Evolutionary conservation across 2,888 invertebrate genomes (phyloP), one percentile per base, ranked within the genome.

Genomic region (Diarsia mendica): DNA sequence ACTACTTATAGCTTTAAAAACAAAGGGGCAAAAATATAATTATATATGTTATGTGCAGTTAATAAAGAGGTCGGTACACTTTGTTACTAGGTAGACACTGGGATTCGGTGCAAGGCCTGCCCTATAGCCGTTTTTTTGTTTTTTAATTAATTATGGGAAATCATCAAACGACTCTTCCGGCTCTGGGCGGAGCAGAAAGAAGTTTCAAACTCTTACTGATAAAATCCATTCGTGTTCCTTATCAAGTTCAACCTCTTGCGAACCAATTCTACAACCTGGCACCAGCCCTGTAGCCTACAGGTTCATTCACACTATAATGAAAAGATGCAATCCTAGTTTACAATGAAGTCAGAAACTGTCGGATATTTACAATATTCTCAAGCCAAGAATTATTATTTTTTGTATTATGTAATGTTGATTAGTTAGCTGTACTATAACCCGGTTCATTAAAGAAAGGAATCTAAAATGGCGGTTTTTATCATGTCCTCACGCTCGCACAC

Each of bases 1-100:
- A 33, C 28, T 20, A 33, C n/a, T 58, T 20, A 33, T 28, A 64
- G 28, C 33, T 55, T 33, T 33, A 67, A 72, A 64, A 72, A 51
- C n/a, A 67, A 61, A 0, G 20, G 20, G 3, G n/a, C 44, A 33
- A 23, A 44, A 58, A 66, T 39, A 6, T 13, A 53, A 39, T 23
- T n/a, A 23, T 67, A 67, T 55, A 39, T 23, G 15, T 39, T n/a
- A 28, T 18, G n/a, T 58, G 60, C 33, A 10, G 33, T 33, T 33
- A 18, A 33, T 18, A 58, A 58, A n/a, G 23, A 58, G 70, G 48
- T 49, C 55, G 28, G 20, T 65, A 44, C 18, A 44, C 49, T 48
- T 72, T 10, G 39, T 55, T 6, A 58, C 33, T 46, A 23, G 11
- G 44, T 1, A 33, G 28, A 28, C 58, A 58, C 23, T 15, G 15